Evolutionary conservation across 2,888 invertebrate species (phyloP).

Genomic region (Colletes collaris): DNA sequence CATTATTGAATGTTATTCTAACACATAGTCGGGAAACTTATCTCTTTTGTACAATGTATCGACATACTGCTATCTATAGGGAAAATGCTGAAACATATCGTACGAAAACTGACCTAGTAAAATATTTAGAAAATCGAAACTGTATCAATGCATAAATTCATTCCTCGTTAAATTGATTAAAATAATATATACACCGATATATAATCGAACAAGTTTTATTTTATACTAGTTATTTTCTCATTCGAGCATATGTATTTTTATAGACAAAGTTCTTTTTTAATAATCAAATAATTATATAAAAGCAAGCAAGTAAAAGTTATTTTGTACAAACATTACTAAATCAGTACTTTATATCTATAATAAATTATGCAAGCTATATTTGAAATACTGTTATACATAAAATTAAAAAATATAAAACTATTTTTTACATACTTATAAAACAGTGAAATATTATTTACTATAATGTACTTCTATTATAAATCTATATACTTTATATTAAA

Average conservation of each 20-base stretch:
- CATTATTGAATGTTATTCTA: neutral
- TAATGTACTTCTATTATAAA: neutral
- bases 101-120: neutral
- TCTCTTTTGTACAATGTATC: neutral
- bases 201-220: slow-evolving; percentile 4
- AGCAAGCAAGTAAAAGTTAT: slow-evolving; percentile 1
- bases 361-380: slow-evolving; percentile 32
- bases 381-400: neutral
- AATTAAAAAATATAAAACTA: slow-evolving; percentile 7
- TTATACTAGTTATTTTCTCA: neutral
- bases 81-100: neutral
- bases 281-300: slow-evolving; percentile 11
- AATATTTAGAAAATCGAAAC: neutral
- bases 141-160: slow-evolving; percentile 7
- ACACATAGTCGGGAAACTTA: neutral
- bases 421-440: slow-evolving; percentile 6
- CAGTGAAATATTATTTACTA: slow-evolving; percentile 4
- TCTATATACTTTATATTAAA: neutral
- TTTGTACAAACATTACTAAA: slow-evolving; percentile 16
- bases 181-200: neutral
- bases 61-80: slow-evolving; percentile 1
- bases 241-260: slow-evolving; percentile 4
- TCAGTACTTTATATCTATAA: slow-evolving; percentile 15
- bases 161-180: slow-evolving; percentile 3
- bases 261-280: neutral